Conservation (phyloP, 2,113 vertebrate genomes). For the Toxostoma redivivum region DNA sequence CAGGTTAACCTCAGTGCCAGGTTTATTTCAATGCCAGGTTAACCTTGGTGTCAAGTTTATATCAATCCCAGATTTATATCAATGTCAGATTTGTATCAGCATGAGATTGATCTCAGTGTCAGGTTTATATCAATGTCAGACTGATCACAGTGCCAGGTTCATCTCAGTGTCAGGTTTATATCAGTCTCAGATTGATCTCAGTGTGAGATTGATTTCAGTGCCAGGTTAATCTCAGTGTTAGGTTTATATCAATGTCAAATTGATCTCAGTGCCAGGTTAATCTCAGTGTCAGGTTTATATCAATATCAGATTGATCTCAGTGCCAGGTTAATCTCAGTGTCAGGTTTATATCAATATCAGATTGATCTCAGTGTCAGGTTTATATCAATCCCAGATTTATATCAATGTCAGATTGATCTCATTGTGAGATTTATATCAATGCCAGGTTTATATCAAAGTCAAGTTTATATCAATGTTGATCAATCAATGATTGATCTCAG, state of each 20-base stretch:
- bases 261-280: rapidly evolving
- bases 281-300: rapidly evolving
- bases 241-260: rapidly evolving
- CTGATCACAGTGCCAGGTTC: rapidly evolving
- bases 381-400: not conserved
- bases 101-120: not conserved
- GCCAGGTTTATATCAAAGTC: not conserved
- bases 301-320: rapidly evolving
- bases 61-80: rapidly evolving
- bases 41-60: too few species aligned
- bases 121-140: not conserved
- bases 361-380: not conserved
- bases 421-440: rapidly evolving
- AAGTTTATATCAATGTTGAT: not conserved
- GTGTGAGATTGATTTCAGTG: not conserved
- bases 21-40: not conserved
- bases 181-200: too few species aligned
- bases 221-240: rapidly evolving
- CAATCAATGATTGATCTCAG: not conserved
- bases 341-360: not conserved
- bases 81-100: not conserved
- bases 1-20: rapidly evolving
- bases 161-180: rapidly evolving
- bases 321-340: too few species aligned
- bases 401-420: rapidly evolving